phyloP scores from a whole-genome alignment of 2,113 vertebrate genomes.

The Scolopax mira region DNA sequence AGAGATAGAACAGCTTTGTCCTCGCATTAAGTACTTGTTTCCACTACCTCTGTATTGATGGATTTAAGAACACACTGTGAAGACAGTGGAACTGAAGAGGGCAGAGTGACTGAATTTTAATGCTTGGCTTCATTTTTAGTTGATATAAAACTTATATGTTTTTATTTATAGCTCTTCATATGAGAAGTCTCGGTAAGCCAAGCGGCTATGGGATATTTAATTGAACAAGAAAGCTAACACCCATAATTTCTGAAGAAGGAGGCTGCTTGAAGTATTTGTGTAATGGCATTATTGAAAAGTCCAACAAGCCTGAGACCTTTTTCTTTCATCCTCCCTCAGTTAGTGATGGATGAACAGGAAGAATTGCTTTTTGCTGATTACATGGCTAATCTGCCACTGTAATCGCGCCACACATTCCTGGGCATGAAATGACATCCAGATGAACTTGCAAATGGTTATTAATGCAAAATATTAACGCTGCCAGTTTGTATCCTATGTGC shows the following conservation, averaged over 20 bases:
- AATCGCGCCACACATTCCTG: neutral
- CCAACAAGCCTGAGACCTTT: neutral
- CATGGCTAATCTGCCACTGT: neutral
- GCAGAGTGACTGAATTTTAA: neutral
- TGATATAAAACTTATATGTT: neutral
- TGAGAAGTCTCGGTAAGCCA: neutral
- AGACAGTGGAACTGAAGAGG: neutral
- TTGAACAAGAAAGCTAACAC: neutral
- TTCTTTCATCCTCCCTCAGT: neutral
- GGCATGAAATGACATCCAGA: neutral
- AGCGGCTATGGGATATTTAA: neutral
- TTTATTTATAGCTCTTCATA: neutral
- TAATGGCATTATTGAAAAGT: neutral
- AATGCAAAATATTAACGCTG: neutral
- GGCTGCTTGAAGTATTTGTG: neutral
- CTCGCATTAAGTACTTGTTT: neutral
- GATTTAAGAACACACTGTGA: neutral
- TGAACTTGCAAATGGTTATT: neutral
- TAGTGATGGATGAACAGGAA: neutral
- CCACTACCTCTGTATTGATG: neutral
- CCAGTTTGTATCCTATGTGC: neutral
- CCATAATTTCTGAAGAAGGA: neutral
- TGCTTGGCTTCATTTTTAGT: neutral
- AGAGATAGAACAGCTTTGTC: neutral
- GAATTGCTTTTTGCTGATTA: neutral